Evolutionary conservation across 2,797 vertebrate genomes (phyloP).

Genomic region (Pangasius djambal): DNA sequence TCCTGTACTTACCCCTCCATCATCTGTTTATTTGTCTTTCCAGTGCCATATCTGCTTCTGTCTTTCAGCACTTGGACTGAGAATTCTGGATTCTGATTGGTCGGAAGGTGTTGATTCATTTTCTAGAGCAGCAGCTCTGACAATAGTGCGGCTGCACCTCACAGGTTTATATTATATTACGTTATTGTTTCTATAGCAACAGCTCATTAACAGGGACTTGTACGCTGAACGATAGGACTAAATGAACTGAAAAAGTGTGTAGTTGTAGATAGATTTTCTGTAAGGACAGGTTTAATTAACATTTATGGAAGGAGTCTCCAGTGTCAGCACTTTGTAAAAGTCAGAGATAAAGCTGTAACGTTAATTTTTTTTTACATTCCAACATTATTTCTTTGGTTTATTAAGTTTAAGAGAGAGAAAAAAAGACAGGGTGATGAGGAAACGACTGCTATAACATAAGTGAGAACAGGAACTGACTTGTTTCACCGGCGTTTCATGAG

Average conservation of each 20-base stretch:
- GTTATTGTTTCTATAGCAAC: not conserved
- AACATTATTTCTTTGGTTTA: too few relatives aligned
- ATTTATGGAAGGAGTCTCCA: not conserved
- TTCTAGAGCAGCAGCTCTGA: too few relatives aligned
- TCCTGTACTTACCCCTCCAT: not conserved
- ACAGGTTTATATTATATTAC: too few relatives aligned
- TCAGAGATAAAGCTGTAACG: not conserved
- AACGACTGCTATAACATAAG: too few relatives aligned
- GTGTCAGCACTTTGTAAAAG: not conserved
- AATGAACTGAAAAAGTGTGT: not conserved
- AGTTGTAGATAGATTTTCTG: not conserved
- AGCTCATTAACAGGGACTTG: not conserved
- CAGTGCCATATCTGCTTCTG: not conserved
- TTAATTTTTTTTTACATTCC: too few relatives aligned
- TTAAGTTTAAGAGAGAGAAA: too few relatives aligned
- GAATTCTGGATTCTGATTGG: not conserved
- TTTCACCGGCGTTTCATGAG: too few relatives aligned
- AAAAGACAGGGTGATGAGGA: too few relatives aligned
- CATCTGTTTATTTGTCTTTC: not conserved
- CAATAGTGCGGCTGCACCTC: too few relatives aligned
- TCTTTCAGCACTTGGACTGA: not conserved
- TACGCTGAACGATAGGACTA: not conserved
- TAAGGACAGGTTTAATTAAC: not conserved
- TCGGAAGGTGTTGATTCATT: not conserved
- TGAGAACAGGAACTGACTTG: too few relatives aligned